A percentile compares a stretch with the other conserved stretches of the same genome.
Conservation (phyloP, 2,888 invertebrate species). For the Pteria penguin region DNA sequence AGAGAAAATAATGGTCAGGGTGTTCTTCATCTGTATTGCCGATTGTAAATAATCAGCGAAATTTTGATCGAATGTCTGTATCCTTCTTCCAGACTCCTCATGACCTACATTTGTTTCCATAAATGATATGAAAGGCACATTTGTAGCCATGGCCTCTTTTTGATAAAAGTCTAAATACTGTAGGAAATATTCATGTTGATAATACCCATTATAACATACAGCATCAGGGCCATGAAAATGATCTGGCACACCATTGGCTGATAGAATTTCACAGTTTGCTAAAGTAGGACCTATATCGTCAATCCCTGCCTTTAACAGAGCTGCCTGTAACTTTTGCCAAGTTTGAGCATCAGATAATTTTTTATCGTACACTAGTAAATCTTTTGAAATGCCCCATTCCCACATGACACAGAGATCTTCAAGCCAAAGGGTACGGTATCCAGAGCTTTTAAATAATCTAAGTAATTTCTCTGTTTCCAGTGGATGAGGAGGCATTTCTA, state of each 20-base stretch:
- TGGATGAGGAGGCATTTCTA: constrained; percentile 58
- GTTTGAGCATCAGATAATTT: constrained; percentile 41
- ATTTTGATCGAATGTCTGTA: constrained; percentile 62
- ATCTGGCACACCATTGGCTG: constrained; percentile 55
- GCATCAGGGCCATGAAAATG: constrained; percentile 67
- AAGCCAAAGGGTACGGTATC: constrained; percentile 66
- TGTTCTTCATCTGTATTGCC: constrained; percentile 48
- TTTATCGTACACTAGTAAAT: constrained; percentile 62
- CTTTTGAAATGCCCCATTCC: constrained; percentile 73
- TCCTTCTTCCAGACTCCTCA: constrained; percentile 63
- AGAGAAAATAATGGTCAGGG: constrained; percentile 67
- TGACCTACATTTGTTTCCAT: constrained; percentile 65
- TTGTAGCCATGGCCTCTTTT: constrained; percentile 18
- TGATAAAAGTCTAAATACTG: constrained; percentile 63
- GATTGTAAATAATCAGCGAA: constrained; percentile 56
- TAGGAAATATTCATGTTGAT: constrained; percentile 67
- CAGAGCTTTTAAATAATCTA: constrained; percentile 48
- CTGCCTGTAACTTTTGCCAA: constrained; percentile 54
- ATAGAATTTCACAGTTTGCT: constrained; percentile 64
- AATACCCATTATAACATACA: constrained; percentile 67
- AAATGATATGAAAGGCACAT: constrained; percentile 59
- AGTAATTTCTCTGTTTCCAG: constrained; percentile 54
- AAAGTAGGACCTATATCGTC: constrained; percentile 61
- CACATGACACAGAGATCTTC: constrained; percentile 71
- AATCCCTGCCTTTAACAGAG: constrained; percentile 54